Evolutionary conservation across 2,888 invertebrate genomes (phyloP).

Genomic region (Thereva nobilitata): DNA sequence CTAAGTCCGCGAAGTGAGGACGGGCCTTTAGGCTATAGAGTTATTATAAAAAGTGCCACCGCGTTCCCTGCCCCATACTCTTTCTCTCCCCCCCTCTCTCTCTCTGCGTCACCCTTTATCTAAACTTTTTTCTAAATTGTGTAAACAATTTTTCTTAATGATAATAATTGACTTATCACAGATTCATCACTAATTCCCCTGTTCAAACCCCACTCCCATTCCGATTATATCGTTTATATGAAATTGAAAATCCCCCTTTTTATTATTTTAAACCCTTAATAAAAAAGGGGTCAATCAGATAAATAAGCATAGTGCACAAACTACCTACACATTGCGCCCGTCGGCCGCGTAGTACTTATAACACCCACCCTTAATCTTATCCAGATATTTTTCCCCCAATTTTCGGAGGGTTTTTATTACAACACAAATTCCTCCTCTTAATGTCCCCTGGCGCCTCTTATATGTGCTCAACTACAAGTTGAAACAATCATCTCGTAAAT

Average conservation of each 20-base stretch:
- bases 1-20: too few relatives aligned
- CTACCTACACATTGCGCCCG: background rate
- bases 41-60: too few relatives aligned
- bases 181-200: conserved; percentile 3
- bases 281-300: conserved; percentile 18
- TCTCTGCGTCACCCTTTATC: background rate
- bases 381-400: too few relatives aligned
- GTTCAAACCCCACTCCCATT: background rate
- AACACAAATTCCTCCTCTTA: too few relatives aligned
- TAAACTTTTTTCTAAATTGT: background rate
- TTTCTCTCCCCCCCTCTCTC: conserved; percentile 5
- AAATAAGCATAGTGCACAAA: conserved; percentile 2
- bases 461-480: too few relatives aligned
- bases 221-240: too few relatives aligned
- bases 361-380: too few relatives aligned
- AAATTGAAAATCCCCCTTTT: too few relatives aligned
- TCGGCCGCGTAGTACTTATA: too few relatives aligned
- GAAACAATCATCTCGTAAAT: conserved; percentile 31
- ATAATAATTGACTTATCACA: conserved; percentile 24
- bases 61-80: background rate
- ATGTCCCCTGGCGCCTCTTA: too few relatives aligned
- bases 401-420: too few relatives aligned
- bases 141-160: conserved; percentile 19
- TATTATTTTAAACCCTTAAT: background rate
- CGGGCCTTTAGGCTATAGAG: too few relatives aligned